Conservation (phyloP, 2,113 vertebrate genomes). For the Alethe castanea region DNA sequence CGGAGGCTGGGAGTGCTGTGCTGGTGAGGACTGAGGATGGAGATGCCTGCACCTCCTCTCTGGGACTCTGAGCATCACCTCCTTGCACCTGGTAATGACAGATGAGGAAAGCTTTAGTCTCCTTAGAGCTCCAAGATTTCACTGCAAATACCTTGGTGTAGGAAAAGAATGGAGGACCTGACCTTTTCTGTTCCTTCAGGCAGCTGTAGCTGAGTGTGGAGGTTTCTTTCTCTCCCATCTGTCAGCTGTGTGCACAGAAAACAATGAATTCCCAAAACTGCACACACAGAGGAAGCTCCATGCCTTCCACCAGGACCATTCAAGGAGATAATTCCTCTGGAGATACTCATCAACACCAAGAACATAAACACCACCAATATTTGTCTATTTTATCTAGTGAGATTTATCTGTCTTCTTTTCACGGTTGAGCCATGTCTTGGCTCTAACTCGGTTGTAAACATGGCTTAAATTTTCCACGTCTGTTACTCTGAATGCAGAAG, state of each 20-base stretch:
- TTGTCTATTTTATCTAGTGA: neutral
- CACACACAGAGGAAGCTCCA: neutral
- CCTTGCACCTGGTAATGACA: neutral
- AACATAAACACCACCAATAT: neutral
- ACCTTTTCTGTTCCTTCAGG: neutral
- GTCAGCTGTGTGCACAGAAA: neutral
- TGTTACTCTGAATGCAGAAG: neutral
- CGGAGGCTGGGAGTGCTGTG: fast-evolving
- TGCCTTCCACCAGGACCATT: neutral
- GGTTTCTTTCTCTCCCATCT: neutral
- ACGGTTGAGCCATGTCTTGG: neutral
- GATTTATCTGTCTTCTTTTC: neutral
- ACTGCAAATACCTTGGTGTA: neutral
- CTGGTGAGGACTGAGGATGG: neutral
- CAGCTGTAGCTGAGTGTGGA: neutral
- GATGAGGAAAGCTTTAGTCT: neutral
- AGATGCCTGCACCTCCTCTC: fast-evolving
- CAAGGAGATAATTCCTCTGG: neutral
- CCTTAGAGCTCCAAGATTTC: neutral
- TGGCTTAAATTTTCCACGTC: neutral
- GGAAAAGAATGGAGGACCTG: neutral
- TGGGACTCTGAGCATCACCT: neutral
- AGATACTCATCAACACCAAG: neutral
- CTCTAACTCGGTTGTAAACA: neutral
- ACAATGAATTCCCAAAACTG: neutral